phyloP scores from a whole-genome alignment of 2,113 vertebrate genomes.

The Dicerorhinus sumatrensis region DNA sequence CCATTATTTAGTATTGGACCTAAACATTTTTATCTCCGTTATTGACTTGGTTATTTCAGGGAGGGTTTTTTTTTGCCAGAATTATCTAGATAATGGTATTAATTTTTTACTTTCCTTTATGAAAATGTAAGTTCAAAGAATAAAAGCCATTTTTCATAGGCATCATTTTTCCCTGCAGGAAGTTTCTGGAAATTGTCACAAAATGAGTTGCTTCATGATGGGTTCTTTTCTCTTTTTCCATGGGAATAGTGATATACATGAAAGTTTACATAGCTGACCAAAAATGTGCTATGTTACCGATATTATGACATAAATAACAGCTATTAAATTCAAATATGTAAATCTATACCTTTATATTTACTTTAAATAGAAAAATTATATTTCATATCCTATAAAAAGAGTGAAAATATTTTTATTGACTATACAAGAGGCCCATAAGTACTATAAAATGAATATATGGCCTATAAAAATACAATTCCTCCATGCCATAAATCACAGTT shows the following conservation, averaged over 20 bases:
- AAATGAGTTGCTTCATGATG: background rate
- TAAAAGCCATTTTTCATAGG: background rate
- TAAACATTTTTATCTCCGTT: constrained; percentile 15
- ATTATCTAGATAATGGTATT: constrained; percentile 6
- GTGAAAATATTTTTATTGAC: constrained; percentile 62
- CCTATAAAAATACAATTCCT: constrained; percentile 56
- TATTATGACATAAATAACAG: constrained; percentile 32
- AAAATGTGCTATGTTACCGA: background rate
- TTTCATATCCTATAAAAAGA: constrained; percentile 2
- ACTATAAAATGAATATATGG: constrained; percentile 43
- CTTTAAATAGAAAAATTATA: constrained; percentile 63
- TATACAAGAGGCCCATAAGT: constrained; percentile 25
- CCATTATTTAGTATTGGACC: background rate
- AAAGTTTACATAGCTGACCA: background rate
- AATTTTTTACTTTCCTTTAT: constrained; percentile 46
- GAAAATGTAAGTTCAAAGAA: constrained; percentile 7
- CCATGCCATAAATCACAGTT: constrained; percentile 1
- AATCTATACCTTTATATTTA: constrained; percentile 22
- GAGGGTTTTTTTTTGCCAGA: background rate
- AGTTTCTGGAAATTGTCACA: constrained; percentile 40
- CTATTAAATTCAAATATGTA: constrained; percentile 24
- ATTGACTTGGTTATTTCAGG: background rate
- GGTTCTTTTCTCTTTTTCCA: constrained; percentile 11
- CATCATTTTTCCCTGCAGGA: constrained; percentile 6
- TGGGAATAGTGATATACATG: background rate